Evolutionary conservation across 2,797 vertebrate species (phyloP), one percentile per base, ranked within the genome.

Genomic region (Sebastes minor): DNA sequence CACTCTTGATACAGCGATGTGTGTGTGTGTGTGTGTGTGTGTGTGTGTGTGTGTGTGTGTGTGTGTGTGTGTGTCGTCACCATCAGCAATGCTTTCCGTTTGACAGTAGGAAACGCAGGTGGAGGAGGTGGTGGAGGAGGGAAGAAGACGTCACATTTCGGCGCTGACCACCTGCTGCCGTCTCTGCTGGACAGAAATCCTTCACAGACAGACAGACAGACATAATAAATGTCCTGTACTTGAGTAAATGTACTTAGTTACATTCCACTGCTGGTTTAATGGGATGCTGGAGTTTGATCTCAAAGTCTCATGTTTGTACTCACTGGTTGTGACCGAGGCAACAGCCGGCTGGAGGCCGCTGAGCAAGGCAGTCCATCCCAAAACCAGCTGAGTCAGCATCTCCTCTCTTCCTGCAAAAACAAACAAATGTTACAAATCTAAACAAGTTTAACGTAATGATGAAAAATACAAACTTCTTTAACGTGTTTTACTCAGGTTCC

Each of bases 41-140:
- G 76, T 33, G 30, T 30, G 30, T 9, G 33, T 8, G 33, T 32
- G 55, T 32, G 10, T 53, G 33, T 32, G 56, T 28, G 10, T 53
- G 76, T 33, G 30, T 32, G 30, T 10, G 33, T 46, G 33, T 32
- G 56, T 33, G 10, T 56, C 2, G 1, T 91, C 85, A 94, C 93
- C 90, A 84, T 89, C 35, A 94, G 70, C 30, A 82, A 91, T 71
- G 71, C 84, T 82, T 74, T 89, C 11, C 18, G n/a, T 71, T 81
- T 75, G 32, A 94, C 9, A 5, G 91, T 74, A 60, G 92, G 93
- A 81, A 93, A 93, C 73, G 79, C 3, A 5, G 92, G 92, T 9
- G 93, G 93, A 4, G 92, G 92, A 78, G 85, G 88, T 72, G 92
- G 88, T 68, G 92, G 90, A 85, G 90, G 90, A 42, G 82, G 79